Base-by-base conservation (phyloP, 2,113 vertebrate species). In the Syngnathoides biaculeatus region DNA sequence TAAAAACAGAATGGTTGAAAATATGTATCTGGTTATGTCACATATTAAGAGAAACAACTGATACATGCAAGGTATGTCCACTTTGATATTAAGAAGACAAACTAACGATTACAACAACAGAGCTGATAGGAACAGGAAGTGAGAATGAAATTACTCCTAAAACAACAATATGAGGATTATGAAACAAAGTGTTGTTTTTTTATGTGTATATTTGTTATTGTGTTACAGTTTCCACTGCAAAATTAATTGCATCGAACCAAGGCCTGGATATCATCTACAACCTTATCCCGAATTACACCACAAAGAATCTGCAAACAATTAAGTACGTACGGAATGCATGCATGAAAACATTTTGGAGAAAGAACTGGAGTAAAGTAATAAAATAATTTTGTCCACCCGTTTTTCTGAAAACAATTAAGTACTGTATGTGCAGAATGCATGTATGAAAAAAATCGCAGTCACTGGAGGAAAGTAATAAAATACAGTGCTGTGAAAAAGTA, bases 241-340 rank as follows among this genome's bases (percentile, higher is more conserved):
- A 92, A 52, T 81, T 92, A 20, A 86, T 98, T 58, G 95, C 94
- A 26, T 87, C 93, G 79, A 95, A 93, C 47, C 89, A 92, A 73
- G 93, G 94, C 0, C 88, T 95, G 87, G 95, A 97, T 26, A 80
- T 94, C 57, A 88, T 97, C 76, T 94, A 95, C 87, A 83, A 82
- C 66, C 90, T 94, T 74, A 93, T 98, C 78, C 90, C 92, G 53
- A 92, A 91, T 7, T 94, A 94, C 58, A 92, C 92, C 74, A 89
- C 79, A 78, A 93, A 87, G 68, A 83, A 87, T 43, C 75, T 92
- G 56, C 89, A 72, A 63, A 87, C 89, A 1, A 87, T 94, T 88
- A 97, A 93, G 96, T 98, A 94, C 64, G 93, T 90, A n/a, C 24
- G 13, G 19, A 59, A 22, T 42, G 24, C 67, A 12, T 20, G 12